Evolutionary conservation across 2,113 vertebrate species (phyloP), one percentile per base, ranked within the genome.

Genomic region (Solea solea): DNA sequence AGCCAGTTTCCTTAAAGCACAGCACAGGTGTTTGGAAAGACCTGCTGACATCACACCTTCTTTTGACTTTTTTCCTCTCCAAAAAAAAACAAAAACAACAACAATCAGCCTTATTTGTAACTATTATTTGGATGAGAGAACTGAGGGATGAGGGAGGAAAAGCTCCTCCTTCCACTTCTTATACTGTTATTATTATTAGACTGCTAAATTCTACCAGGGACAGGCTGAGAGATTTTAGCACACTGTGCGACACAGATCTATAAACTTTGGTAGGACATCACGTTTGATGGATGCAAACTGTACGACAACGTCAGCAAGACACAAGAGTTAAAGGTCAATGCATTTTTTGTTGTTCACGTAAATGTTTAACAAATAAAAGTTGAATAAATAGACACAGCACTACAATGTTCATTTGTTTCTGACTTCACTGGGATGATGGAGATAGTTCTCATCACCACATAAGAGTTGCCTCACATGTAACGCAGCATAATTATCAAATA

Each of bases 1-100:
- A 78, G 80, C 72, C 58, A 40, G 28, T 80, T 83, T 81, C 62
- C 63, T 75, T 60, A 40, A 76, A 63, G 64, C 68, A 62, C 76
- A 55, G 72, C 45, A 56, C 28, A 68, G 78, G 73, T 56, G 78
- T 52, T 74, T 81, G 78, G 49, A 81, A 83, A 85, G 77, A 80
- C 71, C 74, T 58, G 51, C 55, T 56, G 64, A 85, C 63, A 75
- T 60, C 54, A 55, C 55, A 25, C 60, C 6, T 41, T 13, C 7
- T 40, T 51, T n/a, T 59, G 39, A 74, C 51, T 72, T 10, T 49
- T 72, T 69, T 77, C 71, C 54, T 58, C 46, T 44, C 54, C 76
- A 74, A 13, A 55, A 7, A 42, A 42, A 42, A 42, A 2, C 2
- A 42, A 42, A 44, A 44, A 34, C 34, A 34, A 34, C 34, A 75